Conservation (phyloP, 1,140 invertebrate genomes). For the Mycetomoellerius zeteki region DNA sequence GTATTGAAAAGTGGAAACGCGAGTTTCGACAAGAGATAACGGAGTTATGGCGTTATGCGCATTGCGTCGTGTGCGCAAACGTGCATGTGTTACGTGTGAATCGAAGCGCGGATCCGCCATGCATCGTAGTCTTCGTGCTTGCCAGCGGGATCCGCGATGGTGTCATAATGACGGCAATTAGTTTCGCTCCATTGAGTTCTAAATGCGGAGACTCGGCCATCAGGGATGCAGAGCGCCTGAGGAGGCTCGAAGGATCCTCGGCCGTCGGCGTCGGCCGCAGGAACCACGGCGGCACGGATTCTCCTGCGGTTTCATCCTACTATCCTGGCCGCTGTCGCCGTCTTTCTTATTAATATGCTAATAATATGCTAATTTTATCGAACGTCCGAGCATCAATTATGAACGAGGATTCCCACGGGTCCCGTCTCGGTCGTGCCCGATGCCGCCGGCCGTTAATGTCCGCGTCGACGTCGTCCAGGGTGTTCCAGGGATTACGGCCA, state of each 20-base stretch:
- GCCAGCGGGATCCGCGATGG: slow-evolving; percentile 12
- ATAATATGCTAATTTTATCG: slow-evolving; percentile 87
- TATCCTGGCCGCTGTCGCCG: slow-evolving; percentile 86
- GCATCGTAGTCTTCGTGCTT: slow-evolving; percentile 17
- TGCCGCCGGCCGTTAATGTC: slow-evolving; percentile 16
- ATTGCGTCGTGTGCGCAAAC: background rate
- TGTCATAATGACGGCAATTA: slow-evolving; percentile 81
- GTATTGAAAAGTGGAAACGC: background rate
- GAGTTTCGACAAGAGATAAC: background rate
- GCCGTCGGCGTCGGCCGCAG: slow-evolving; percentile 69
- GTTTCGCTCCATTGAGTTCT: slow-evolving; percentile 87
- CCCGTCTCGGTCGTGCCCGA: background rate
- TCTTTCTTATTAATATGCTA: slow-evolving; percentile 87
- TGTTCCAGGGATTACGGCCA: slow-evolving; percentile 79
- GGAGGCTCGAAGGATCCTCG: slow-evolving; percentile 81
- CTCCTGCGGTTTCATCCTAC: slow-evolving; percentile 84
- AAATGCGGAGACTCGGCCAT: slow-evolving; percentile 86
- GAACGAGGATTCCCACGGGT: slow-evolving; percentile 41
- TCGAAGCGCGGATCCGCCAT: background rate
- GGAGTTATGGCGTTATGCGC: background rate
- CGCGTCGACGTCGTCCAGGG: slow-evolving; percentile 64
- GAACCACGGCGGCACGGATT: slow-evolving; percentile 69
- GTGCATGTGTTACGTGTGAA: no score
- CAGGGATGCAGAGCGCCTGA: slow-evolving; percentile 83
- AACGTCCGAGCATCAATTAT: slow-evolving; percentile 68